phyloP scores from a whole-genome alignment of 2,888 invertebrate species.

The Pyrocoelia pectoralis region DNA sequence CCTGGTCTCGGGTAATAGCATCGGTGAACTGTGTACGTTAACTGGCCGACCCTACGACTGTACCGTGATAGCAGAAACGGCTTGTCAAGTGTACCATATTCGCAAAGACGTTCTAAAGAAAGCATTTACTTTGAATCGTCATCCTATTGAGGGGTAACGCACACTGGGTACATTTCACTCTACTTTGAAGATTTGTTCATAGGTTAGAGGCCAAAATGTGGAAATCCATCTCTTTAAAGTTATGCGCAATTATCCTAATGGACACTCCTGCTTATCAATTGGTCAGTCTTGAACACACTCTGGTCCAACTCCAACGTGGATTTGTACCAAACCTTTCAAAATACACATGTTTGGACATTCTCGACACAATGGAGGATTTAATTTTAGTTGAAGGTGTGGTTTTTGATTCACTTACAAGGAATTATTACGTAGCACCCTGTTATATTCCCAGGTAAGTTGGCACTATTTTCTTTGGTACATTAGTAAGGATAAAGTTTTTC shows the following conservation, averaged over 20 bases:
- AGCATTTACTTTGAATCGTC: constrained; percentile 54
- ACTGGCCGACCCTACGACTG: constrained; percentile 66
- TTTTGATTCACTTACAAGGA: constrained; percentile 63
- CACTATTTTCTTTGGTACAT: constrained; percentile 34
- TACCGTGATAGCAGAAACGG: constrained; percentile 67
- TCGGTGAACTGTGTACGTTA: constrained; percentile 68
- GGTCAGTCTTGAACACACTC: constrained; percentile 64
- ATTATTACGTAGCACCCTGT: constrained; percentile 65
- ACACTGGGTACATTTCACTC: not conserved
- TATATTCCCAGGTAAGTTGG: constrained; percentile 63
- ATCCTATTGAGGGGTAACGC: constrained; percentile 23
- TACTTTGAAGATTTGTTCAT: constrained; percentile 21
- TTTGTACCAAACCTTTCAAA: constrained; percentile 64
- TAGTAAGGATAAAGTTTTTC: constrained; percentile 50
- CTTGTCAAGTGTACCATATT: constrained; percentile 64
- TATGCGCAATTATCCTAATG: constrained; percentile 64
- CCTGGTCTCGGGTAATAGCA: constrained; percentile 67
- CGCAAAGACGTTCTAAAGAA: constrained; percentile 59
- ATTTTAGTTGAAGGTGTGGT: constrained; percentile 66
- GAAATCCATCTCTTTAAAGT: constrained; percentile 66
- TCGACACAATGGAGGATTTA: constrained; percentile 57
- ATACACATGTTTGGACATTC: constrained; percentile 60
- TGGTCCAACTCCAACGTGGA: constrained; percentile 65
- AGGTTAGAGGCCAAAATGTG: constrained; percentile 68
- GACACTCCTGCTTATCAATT: constrained; percentile 64